Evolutionary conservation across 2,888 invertebrate species (phyloP), one percentile per base, ranked within the genome.

Genomic region (Agrotis segetum): DNA sequence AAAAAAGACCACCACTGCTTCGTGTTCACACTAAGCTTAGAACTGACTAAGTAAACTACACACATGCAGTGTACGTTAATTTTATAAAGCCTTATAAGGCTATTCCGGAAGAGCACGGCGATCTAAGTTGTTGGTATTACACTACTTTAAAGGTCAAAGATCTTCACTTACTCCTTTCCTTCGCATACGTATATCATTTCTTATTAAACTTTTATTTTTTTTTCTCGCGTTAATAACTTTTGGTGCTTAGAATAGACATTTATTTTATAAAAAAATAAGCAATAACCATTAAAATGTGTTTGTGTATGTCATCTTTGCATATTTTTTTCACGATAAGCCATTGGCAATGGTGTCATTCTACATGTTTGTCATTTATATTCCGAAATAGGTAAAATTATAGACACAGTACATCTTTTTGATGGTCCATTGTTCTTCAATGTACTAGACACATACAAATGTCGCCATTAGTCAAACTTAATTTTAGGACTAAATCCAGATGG

Each of bases 391-490:
- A 82, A 66, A 78, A 60, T 70, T 61, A 46, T 71, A 60, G 34
- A 69, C 53, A 55, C 34, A 49, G 62, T 64, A 71, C 62, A 62
- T 62, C 46, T 52, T 16, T 67, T 68, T 70, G 61, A 73, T 72
- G 44, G 68, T 24, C 72, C 67, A 84, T 85, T 84, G 85, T 83
- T 76, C 64, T 70, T 63, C 29, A 29, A 46, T 58, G 9, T 44
- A 62, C 24, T 19, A 46, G 67, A 58, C 56, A 72, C 74, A 83
- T 81, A 79, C 62, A 73, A 83, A 85, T 83, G 64, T 56, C 14
- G 7, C 44, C 56, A 71, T 84, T 84, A 74, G 24, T 70, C 53
- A 67, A 56, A 34, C 64, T 44, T 1, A 40, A 65, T 58, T 64
- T 76, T 55, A 49, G 21, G 16, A 70, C 29, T 59, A 24, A 19